Evolutionary conservation across 2,113 vertebrate genomes (phyloP).

Genomic region (Sigmodon hispidus): DNA sequence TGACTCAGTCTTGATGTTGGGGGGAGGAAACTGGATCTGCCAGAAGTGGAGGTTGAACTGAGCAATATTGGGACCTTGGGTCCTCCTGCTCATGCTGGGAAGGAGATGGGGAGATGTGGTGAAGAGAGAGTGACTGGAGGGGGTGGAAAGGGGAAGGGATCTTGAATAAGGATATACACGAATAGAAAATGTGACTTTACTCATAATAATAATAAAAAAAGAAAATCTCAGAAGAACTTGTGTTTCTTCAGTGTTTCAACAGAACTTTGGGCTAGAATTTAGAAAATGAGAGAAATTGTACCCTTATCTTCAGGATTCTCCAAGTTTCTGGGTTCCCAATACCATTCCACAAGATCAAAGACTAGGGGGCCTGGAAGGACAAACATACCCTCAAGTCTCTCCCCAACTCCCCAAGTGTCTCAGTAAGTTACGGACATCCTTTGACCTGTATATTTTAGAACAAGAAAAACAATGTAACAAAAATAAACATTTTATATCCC

Average conservation of each 20-base stretch:
- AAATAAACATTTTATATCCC: not conserved
- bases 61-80: too few species aligned
- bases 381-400: not conserved
- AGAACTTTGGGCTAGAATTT: not conserved
- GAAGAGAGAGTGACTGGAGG: too few species aligned
- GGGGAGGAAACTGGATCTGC: too few species aligned
- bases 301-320: not conserved
- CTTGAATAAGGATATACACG: too few species aligned
- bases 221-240: not conserved
- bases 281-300: not conserved
- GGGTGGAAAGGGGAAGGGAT: too few species aligned
- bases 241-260: not conserved
- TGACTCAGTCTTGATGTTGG: too few species aligned
- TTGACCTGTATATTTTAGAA: not conserved
- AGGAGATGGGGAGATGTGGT: too few species aligned
- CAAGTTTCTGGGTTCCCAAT: not conserved
- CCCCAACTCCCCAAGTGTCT: accelerated
- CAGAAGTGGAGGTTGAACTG: too few species aligned
- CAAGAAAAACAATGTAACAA: not conserved
- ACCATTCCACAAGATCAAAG: not conserved
- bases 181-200: too few species aligned
- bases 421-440: not conserved
- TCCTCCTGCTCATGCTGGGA: too few species aligned
- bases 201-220: too few species aligned
- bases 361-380: not conserved